Conservation (phyloP, 2,888 invertebrate genomes). For the Hermaeophaga mercurialis region DNA sequence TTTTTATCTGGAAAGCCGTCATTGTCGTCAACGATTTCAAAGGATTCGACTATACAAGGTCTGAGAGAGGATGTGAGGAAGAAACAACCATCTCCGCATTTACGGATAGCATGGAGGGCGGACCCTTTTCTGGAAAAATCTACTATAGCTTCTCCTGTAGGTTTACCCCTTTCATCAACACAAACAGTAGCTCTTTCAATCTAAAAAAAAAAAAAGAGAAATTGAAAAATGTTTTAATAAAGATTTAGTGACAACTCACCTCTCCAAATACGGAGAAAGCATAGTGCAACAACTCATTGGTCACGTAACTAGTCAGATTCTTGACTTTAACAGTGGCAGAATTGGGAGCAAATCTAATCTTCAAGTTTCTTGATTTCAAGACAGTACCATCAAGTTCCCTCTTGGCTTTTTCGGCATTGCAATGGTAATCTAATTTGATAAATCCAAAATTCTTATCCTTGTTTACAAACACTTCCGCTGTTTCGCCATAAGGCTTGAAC, state of each 20-base stretch:
- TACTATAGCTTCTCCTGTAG: conserved; percentile 96
- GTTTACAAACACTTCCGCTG: conserved; percentile 90
- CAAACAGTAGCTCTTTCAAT: conserved; percentile 87
- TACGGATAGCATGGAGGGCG: conserved; percentile 84
- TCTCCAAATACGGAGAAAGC: conserved; percentile 90
- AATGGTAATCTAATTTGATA: conserved; percentile 88
- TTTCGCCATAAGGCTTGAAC: conserved; percentile 89
- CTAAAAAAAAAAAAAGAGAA: conserved; percentile 19
- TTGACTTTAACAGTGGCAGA: conserved; percentile 91
- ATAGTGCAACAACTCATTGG: conserved; percentile 91
- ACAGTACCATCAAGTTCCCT: conserved; percentile 88
- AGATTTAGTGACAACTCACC: conserved; percentile 52
- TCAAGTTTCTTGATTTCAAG: conserved; percentile 82
- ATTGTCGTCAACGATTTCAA: conserved; percentile 89
- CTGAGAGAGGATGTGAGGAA: conserved; percentile 81
- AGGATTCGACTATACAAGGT: conserved; percentile 90
- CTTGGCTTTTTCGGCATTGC: conserved; percentile 93
- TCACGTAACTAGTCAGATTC: conserved; percentile 89
- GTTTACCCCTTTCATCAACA: conserved; percentile 95
- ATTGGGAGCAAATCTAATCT: conserved; percentile 94
- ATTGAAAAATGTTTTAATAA: neutral
- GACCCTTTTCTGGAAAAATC: conserved; percentile 93
- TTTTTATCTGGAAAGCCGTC: conserved; percentile 89
- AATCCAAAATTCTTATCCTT: conserved; percentile 97
- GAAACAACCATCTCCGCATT: conserved; percentile 92